Base-by-base conservation (phyloP, 2,888 invertebrate species). In the Xiphydria camelus region DNA sequence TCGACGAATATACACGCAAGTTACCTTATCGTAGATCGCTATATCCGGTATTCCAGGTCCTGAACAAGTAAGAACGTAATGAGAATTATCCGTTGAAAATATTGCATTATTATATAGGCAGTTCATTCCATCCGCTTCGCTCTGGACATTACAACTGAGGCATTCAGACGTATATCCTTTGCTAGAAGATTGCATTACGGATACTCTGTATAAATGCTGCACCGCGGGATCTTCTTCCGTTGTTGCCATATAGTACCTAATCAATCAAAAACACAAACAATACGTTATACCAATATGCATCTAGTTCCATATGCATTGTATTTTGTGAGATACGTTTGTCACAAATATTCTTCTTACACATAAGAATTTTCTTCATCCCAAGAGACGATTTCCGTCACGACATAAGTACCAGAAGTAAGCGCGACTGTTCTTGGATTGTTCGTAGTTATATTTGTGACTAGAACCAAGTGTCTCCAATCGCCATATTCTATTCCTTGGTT, bases 221-320 rank as follows among this genome's bases (percentile, higher is more conserved):
- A 87, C 84, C 3, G 88, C 84, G 0, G 93, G 86, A 69, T 90
- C 87, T 7, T 80, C 78, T 52, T 83, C 85, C 4, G 83, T 83
- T 21, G 90, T 93, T 1, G 92, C 92, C 58, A 87, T 82, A 77
- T 90, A 97, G 80, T 92, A 96, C 46, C 92, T 93, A 23, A 17
- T n/a, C 2, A 14, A 10, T 38, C 33, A 9, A 44, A 14, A 42
- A 37, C n/a, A 4, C 14, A 15, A 33, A 33, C 1, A 12, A 33
- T n/a, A 23, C n/a, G 6, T 23, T 23, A n/a, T 23, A 23, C n/a
- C 7, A 6, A 23, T 6, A 7, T 23, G 23, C 23, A 23, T 23
- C n/a, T 23, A 23, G 23, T n/a, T 23, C 23, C 23, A n/a, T 23
- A n/a, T 23, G 23, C 7, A 23, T 23, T 23, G 6, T 23, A 6